A percentile compares a stretch with the other conserved stretches of the same genome.
Conservation (phyloP, 2,888 invertebrate genomes). For the Polymixis lichenea region DNA sequence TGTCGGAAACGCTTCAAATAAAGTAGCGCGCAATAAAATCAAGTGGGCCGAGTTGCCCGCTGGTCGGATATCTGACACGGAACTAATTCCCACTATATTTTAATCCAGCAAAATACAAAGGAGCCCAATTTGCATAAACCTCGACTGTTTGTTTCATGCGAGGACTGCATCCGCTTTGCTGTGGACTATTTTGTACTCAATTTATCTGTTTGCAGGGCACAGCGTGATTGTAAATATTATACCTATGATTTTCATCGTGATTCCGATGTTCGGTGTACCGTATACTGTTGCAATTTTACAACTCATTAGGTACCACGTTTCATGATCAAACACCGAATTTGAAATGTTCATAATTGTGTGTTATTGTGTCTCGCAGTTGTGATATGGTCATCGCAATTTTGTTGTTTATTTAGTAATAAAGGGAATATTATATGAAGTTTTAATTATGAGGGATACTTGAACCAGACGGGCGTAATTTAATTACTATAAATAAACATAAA, state of each 20-base stretch:
- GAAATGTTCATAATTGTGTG: constrained; percentile 51
- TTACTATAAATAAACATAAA: too few relatives aligned
- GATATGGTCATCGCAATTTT: background rate
- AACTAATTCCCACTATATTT: constrained; percentile 90
- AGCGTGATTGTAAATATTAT: constrained; percentile 74
- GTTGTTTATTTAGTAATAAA: background rate
- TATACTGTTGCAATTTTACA: constrained; percentile 56
- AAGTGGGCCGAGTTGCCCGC: constrained; percentile 78
- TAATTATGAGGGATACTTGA: background rate
- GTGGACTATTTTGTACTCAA: constrained; percentile 85
- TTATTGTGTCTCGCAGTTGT: constrained; percentile 13
- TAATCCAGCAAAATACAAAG: constrained; percentile 89
- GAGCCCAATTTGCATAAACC: constrained; percentile 90
- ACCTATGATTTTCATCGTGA: constrained; percentile 63
- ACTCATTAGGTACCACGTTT: constrained; percentile 60
- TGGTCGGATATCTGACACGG: constrained; percentile 86
- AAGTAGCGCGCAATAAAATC: constrained; percentile 83
- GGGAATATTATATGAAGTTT: too few relatives aligned
- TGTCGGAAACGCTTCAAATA: constrained; percentile 77
- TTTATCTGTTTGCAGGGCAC: constrained; percentile 83
- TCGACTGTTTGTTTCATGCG: constrained; percentile 89
- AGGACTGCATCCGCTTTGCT: constrained; percentile 87
- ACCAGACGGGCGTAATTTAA: too few relatives aligned
- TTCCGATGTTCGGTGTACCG: constrained; percentile 47
- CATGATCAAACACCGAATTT: constrained; percentile 54